These are phyloP conservation scores for Cryptomyrus ogoouensis DNA, from an alignment of 2,113 vertebrate genomes.

Conservation along the genomic window DNA sequence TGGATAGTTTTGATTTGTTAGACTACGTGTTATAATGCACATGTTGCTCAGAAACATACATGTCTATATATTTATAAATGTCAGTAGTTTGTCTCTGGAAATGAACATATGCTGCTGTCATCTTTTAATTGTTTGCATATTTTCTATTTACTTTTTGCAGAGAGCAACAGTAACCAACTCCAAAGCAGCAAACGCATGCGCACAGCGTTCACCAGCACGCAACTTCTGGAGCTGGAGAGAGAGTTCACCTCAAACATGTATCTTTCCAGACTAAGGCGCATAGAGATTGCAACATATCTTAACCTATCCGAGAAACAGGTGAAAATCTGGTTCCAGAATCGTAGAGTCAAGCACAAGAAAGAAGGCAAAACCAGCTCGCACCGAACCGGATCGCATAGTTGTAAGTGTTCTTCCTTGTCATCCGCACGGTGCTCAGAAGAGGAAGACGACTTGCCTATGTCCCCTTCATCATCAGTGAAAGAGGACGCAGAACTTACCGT, in stretches of 20 bases:
- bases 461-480: conserved; percentile 90
- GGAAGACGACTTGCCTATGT: conserved; percentile 85
- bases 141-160: conserved; percentile 48
- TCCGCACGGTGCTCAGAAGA: conserved; percentile 83
- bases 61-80: not conserved
- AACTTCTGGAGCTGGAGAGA: conserved; percentile 92
- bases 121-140: not conserved
- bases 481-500: conserved; percentile 86
- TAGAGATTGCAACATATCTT: conserved; percentile 98
- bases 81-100: not conserved
- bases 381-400: conserved; percentile 66
- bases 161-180: conserved; percentile 79
- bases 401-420: conserved; percentile 86
- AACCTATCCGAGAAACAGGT: conserved; percentile 98
- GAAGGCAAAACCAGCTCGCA: conserved; percentile 85
- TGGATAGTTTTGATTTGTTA: not conserved
- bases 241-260: conserved; percentile 99
- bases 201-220: conserved; percentile 97
- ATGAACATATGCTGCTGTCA: not conserved
- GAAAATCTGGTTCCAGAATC: conserved; percentile 99
- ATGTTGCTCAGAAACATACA: not conserved
- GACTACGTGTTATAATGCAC: not conserved
- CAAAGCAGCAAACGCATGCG: conserved; percentile 98
- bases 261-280: conserved; percentile 91
- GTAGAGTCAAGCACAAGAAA: conserved; percentile 97